Evolutionary conservation across 1,140 invertebrate species (phyloP).

Genomic region (Holotrichia oblita): DNA sequence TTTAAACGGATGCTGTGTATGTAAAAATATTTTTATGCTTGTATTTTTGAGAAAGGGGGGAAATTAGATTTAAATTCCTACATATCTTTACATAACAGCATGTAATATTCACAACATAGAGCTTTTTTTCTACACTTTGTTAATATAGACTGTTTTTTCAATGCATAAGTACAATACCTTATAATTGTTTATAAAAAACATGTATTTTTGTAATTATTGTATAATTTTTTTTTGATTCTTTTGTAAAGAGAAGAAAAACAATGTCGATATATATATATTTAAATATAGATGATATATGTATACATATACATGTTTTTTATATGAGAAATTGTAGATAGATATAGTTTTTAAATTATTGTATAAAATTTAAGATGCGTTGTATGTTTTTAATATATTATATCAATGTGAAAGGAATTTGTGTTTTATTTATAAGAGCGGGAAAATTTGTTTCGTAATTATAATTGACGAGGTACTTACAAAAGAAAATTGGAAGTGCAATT

Average conservation of each 20-base stretch:
- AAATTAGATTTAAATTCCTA: background rate
- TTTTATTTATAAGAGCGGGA: background rate
- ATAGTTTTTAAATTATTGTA: conserved; percentile 43
- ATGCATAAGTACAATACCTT: conserved; percentile 38
- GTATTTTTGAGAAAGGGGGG: background rate
- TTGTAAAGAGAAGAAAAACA: conserved; percentile 27
- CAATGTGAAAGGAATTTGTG: background rate
- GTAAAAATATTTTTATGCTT: conserved; percentile 6
- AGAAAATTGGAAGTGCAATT: too few relatives aligned
- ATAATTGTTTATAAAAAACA: conserved; percentile 42
- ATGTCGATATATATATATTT: conserved; percentile 39
- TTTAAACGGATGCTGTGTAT: background rate
- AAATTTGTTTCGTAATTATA: background rate
- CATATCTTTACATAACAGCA: conserved; percentile 4
- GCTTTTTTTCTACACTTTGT: conserved; percentile 35
- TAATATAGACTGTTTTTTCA: conserved; percentile 33
- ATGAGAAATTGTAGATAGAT: conserved; percentile 41
- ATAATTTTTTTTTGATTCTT: conserved; percentile 38
- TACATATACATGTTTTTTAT: conserved; percentile 43
- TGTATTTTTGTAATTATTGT: conserved; percentile 42
- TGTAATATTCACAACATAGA: conserved; percentile 19
- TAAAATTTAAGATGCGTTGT: conserved; percentile 41
- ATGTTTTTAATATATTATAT: conserved; percentile 43
- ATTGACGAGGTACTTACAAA: background rate
- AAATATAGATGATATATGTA: conserved; percentile 41